A percentile compares a stretch with the other conserved stretches of the same genome.
Conservation (phyloP, 2,797 vertebrate genomes). For the Rhynchonycteris naso region DNA sequence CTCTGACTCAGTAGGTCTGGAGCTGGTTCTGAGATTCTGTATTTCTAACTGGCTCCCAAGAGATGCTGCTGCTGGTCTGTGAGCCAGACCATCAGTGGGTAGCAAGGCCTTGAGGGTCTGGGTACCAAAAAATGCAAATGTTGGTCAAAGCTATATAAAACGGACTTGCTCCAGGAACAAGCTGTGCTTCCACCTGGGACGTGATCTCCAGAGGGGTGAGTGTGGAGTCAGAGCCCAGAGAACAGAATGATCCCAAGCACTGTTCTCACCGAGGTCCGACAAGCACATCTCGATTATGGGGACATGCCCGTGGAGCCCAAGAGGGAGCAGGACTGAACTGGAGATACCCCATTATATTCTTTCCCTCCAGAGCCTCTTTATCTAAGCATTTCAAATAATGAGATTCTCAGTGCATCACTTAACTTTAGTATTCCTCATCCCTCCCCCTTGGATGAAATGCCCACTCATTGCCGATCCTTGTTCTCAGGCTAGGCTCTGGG, state of each 20-base stretch:
- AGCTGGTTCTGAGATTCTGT: background rate
- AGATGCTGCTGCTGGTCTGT: background rate
- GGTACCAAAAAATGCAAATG: background rate
- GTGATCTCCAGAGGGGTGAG: background rate
- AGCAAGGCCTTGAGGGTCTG: background rate
- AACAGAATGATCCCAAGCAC: background rate
- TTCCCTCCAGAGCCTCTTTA: background rate
- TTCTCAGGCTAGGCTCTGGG: background rate
- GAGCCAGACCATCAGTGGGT: background rate
- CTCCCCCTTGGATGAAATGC: background rate
- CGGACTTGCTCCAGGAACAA: background rate
- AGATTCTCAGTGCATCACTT: background rate
- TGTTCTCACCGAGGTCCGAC: background rate
- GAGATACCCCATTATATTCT: background rate
- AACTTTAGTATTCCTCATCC: background rate
- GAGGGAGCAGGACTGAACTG: background rate
- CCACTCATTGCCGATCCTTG: background rate
- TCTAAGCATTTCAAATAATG: background rate
- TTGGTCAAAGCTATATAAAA: background rate
- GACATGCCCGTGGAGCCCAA: background rate
- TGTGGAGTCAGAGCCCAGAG: background rate
- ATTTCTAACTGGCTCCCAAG: background rate
- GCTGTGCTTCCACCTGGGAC: background rate
- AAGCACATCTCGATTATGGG: background rate
- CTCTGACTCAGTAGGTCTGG: background rate